A percentile compares a stretch with the other conserved stretches of the same genome.
Evolutionary conservation across 2,888 invertebrate species (phyloP).

Genomic region (Aleiodes leptofemur): DNA sequence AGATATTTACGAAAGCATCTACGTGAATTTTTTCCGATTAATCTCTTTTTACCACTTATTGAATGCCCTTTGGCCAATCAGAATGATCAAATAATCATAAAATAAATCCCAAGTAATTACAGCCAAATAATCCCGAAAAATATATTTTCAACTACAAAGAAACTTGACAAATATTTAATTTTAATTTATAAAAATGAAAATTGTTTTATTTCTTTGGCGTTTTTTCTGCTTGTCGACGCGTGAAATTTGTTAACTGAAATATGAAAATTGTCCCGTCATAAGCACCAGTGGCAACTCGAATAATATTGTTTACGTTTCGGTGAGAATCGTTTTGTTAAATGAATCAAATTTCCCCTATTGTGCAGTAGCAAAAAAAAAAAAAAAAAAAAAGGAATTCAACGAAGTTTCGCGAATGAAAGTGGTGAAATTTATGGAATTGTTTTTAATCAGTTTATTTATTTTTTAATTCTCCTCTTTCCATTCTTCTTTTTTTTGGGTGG

Average conservation of each 20-base stretch:
- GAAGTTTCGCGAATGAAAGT: conserved; percentile 5
- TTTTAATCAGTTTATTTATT: not conserved
- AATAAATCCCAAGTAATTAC: no score
- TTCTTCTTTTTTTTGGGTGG: conserved; percentile 13
- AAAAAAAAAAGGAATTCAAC: conserved; percentile 22
- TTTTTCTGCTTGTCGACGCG: not conserved
- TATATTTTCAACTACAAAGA: conserved; percentile 9
- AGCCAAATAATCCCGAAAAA: not conserved
- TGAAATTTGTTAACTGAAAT: conserved; percentile 34
- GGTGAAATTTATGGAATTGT: conserved; percentile 25
- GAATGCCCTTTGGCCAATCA: no score
- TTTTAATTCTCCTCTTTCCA: not conserved
- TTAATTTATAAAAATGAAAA: not conserved
- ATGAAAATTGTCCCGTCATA: conserved; percentile 36
- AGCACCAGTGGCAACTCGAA: conserved; percentile 22
- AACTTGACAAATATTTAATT: not conserved
- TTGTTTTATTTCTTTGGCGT: conserved; percentile 12
- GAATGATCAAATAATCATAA: no score
- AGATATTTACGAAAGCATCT: no score
- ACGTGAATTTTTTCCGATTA: no score
- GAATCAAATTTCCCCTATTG: conserved; percentile 29
- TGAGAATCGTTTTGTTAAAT: conserved; percentile 37
- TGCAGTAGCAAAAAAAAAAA: not conserved
- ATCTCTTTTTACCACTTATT: no score
- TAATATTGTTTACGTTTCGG: conserved; percentile 32